phyloP scores from a whole-genome alignment of 2,888 invertebrate genomes.

The Lasioglossum calceatum region DNA sequence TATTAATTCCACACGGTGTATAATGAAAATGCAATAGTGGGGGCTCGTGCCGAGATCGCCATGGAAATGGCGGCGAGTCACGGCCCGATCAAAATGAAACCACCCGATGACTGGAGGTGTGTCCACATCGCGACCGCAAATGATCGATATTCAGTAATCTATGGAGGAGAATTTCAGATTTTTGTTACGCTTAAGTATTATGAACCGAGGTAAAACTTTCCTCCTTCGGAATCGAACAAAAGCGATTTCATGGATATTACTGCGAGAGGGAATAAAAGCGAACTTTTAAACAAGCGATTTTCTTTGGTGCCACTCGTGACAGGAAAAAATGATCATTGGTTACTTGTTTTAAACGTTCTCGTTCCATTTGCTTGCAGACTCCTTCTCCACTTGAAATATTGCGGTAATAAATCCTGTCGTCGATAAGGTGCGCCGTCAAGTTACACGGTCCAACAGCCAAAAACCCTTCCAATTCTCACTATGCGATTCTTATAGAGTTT shows the following conservation, averaged over 20 bases:
- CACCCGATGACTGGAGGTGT: not conserved
- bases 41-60: not conserved
- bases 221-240: slow-evolving; percentile 19
- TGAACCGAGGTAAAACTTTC: slow-evolving; percentile 37
- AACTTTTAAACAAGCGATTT: slow-evolving; percentile 17
- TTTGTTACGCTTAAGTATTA: slow-evolving; percentile 31
- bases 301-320: not conserved
- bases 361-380: not conserved
- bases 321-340: not conserved
- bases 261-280: not conserved
- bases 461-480: no score
- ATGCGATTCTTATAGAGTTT: no score
- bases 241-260: slow-evolving; percentile 41
- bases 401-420: not conserved
- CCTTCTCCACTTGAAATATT: not conserved
- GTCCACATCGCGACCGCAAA: slow-evolving; percentile 21
- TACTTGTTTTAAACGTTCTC: not conserved
- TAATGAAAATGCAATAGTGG: not conserved
- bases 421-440: not conserved
- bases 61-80: not conserved
- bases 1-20: not conserved
- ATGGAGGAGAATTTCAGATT: slow-evolving; percentile 28
- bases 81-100: not conserved
- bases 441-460: not conserved
- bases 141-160: slow-evolving; percentile 41